Base-by-base conservation (phyloP, 1,140 invertebrate genomes). In the Diorhabda sublineata region DNA sequence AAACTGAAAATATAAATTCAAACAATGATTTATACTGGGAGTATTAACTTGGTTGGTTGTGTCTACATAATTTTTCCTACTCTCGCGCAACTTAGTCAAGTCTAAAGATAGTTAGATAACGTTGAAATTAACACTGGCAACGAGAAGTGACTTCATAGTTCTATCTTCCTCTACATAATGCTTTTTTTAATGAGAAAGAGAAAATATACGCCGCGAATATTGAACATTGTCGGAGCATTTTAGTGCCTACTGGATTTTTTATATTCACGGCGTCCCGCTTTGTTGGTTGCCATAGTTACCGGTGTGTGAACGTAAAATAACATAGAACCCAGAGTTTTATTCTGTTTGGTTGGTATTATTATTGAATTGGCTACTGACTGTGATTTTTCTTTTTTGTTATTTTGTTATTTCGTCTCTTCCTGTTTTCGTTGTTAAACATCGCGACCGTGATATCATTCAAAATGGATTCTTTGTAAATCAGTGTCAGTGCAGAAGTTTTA, bases 81-180 rank as follows among this genome's bases (percentile, higher is more conserved):
- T 79, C 78, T 80, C 77, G 77, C 78, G 78, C 76, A 74, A 77
- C 75, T 80, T 78, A 80, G 77, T 80, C 75, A 80, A 80, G 78
- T 80, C 76, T 80, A 74, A 80, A 80, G 78, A 80, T 80, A 71
- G 75, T 76, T 75, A 79, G 78, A 80, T 80, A 80, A 78, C 77
- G 71, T 69, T 76, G 77, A 80, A 80, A 80, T 80, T 80, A 80
- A 80, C 78, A 79, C 78, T 75, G 66, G 64, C 68, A 70, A 73
- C 68, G 64, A 71, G 69, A 73, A 73, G 67, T 71, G 72, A 68
- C 72, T 70, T 68, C 26, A 11, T 59, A 11, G 56, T 6, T 42
- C 69, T 56, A 44, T 76, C 74, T 74, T 66, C 58, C 8, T 76
- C 60, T 41, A 52, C 11, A 26, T 44, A 6, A 26, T 45, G 41